Conservation (phyloP, 2,113 vertebrate species). For the Cairina moschata region DNA sequence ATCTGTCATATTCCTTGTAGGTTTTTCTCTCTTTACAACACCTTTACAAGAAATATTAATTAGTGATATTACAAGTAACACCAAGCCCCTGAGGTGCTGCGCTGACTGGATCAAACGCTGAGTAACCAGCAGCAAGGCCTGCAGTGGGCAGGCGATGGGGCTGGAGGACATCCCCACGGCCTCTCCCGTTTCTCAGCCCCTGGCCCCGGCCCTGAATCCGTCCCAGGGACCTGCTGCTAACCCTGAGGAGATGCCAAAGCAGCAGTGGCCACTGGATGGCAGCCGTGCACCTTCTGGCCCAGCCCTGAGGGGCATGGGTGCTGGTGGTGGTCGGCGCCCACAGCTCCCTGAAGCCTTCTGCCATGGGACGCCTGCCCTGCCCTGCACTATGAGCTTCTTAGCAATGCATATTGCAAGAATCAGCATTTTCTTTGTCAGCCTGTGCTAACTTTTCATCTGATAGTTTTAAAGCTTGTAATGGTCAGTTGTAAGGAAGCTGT, state of each 20-base stretch:
- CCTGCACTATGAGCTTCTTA: rapidly evolving
- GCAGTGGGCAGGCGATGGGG: too few relatives aligned
- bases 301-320: rapidly evolving
- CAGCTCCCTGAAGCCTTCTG: rapidly evolving
- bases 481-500: background rate
- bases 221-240: too few relatives aligned
- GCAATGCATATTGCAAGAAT: background rate
- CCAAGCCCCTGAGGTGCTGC: rapidly evolving
- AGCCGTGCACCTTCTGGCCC: background rate
- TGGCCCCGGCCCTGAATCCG: too few relatives aligned
- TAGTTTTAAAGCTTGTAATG: background rate
- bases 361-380: rapidly evolving
- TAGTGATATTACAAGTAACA: background rate
- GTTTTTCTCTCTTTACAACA: background rate
- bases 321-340: rapidly evolving
- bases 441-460: background rate
- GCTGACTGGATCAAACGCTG: background rate
- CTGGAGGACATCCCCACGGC: background rate
- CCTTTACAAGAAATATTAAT: background rate
- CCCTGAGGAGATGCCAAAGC: rapidly evolving
- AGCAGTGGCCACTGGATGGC: background rate
- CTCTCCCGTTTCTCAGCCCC: too few relatives aligned
- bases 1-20: background rate
- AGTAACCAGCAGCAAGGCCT: background rate
- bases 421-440: rapidly evolving